Percentiles rank a stretch among this genome's conserved stretches.
phyloP scores from a whole-genome alignment of 2,113 vertebrate species.

The Melospiza melodia region DNA sequence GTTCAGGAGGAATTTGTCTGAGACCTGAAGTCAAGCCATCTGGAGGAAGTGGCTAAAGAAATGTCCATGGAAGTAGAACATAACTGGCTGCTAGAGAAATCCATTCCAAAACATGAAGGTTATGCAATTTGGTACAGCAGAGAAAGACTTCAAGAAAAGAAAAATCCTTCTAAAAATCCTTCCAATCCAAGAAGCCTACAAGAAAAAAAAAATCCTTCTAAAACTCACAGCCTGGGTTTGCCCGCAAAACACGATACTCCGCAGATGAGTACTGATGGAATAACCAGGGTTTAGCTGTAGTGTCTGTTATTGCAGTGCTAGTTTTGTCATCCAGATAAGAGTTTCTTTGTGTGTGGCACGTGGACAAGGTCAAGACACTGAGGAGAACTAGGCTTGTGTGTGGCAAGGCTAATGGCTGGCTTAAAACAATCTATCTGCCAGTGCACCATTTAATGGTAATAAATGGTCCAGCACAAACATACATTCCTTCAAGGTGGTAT shows the following conservation, averaged over 20 bases:
- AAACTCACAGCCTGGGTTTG: neutral
- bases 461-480: neutral
- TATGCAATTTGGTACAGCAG: neutral
- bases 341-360: neutral
- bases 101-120: neutral
- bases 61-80: accelerated
- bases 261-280: neutral
- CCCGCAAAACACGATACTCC: accelerated
- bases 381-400: neutral
- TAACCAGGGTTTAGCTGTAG: neutral
- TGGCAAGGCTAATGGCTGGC: neutral
- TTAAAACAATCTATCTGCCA: neutral
- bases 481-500: neutral
- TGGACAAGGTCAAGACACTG: neutral
- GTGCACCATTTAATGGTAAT: neutral
- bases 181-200: neutral
- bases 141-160: neutral
- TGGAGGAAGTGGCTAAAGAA: neutral
- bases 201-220: neutral
- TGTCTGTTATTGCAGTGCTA: neutral
- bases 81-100: neutral
- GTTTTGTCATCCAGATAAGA: neutral
- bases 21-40: neutral
- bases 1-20: neutral
- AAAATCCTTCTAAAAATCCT: neutral